Evolutionary conservation across 2,113 vertebrate species (phyloP).

Genomic region (Ctenomys sociabilis): DNA sequence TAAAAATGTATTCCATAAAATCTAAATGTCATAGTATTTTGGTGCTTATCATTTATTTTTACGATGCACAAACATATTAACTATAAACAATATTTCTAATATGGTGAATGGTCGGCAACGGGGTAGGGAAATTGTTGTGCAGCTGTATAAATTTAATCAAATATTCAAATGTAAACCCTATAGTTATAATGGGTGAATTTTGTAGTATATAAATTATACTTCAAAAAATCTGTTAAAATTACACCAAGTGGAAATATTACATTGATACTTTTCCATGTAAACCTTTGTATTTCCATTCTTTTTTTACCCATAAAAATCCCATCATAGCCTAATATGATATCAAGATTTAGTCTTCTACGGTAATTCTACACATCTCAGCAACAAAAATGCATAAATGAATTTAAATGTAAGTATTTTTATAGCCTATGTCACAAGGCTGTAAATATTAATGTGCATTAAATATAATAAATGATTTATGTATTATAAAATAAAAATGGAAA

Average conservation of each 20-base stretch:
- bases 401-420: conserved; percentile 49
- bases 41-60: not conserved
- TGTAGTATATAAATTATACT: not conserved
- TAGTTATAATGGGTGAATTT: not conserved
- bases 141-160: not conserved
- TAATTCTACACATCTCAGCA: not conserved
- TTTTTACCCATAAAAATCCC: not conserved
- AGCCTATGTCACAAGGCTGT: not conserved
- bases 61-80: conserved; percentile 14
- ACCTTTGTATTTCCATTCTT: not conserved
- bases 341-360: not conserved
- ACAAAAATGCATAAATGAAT: conserved; percentile 34
- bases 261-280: not conserved
- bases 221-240: not conserved
- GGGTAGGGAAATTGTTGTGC: not conserved
- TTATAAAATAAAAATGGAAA: too few species aligned
- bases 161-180: not conserved
- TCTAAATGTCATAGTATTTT: not conserved
- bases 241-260: not conserved
- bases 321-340: not conserved
- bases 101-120: not conserved
- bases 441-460: conserved; percentile 1
- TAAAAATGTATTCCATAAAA: not conserved
- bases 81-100: not conserved
- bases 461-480: too few species aligned